phyloP scores from a whole-genome alignment of 2,113 vertebrate genomes.

The Ornithorhynchus anatinus region DNA sequence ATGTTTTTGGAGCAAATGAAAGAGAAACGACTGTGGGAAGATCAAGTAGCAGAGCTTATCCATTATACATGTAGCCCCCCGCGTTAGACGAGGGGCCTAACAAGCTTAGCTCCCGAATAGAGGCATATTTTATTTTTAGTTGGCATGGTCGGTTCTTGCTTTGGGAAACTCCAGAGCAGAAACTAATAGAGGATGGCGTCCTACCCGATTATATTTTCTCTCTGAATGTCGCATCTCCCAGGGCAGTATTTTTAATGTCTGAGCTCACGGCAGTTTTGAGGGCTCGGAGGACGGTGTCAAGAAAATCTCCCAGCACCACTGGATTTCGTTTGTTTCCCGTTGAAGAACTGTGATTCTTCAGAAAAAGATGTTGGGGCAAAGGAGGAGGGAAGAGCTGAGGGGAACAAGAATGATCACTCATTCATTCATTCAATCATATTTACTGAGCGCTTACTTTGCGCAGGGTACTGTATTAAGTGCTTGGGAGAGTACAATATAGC shows the following conservation, averaged over 20 bases:
- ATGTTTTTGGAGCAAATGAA: background rate
- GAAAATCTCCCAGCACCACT: background rate
- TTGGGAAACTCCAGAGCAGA: conserved; percentile 19
- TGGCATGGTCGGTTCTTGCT: conserved; percentile 27
- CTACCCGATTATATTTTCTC: background rate
- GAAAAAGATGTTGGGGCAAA: no score
- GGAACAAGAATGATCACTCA: no score
- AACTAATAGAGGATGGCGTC: conserved; percentile 3
- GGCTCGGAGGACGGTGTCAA: background rate
- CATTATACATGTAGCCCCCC: background rate
- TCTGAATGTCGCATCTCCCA: background rate
- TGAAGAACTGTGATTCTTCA: no score
- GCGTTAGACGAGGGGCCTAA: background rate
- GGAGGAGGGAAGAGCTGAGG: no score
- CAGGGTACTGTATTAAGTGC: no score
- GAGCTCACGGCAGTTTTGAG: background rate
- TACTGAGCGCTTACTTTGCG: no score
- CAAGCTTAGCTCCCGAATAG: background rate
- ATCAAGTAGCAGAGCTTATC: background rate
- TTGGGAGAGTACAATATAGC: no score
- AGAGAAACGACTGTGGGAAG: background rate
- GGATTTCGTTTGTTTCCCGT: no score
- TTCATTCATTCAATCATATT: no score
- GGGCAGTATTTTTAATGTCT: background rate
- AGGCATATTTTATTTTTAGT: conserved; percentile 10